Base-by-base conservation (phyloP, 35 echinoderm and acorn worm genomes). In the Heliocidaris tuberculata region DNA sequence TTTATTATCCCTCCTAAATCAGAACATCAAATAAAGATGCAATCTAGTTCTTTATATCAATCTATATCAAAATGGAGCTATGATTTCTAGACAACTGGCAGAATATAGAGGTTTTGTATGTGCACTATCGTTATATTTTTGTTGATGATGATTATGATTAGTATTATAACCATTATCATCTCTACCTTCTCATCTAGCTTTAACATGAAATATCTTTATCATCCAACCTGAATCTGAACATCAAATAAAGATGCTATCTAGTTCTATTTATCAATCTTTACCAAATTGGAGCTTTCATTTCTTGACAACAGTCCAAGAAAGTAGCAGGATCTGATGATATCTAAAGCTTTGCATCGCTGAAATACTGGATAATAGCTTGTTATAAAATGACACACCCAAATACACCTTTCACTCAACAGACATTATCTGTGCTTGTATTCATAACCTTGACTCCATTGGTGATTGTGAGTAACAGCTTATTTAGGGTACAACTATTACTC, bases 311-410 rank as follows among this genome's bases (percentile, higher is more conserved):
- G 65, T 78, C 65, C 65, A 78, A 78, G 65, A 78, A 78, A 78
- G 65, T 78, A 78, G 65, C 65, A 78, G 65, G 65, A 78, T n/a
- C 27, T 7, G 17, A 78, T 78, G 27, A 78, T 8, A 78, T 78
- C 65, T 78, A 27, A 78, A 78, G 65, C 65, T 78, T 24, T 78
- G 21, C 27, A 78, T 78, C 65, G 17, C 27, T 78, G 65, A 78
- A 78, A 78, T n/a, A 78, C 27, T 7, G 65, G 65, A 78, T 78
- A n/a, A 78, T 78, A 7, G 65, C 65, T 78, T 78, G 65, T n/a
- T n/a, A 78, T n/a, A 78, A 78, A 78, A 78, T 78, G 65, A 78
- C 65, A 78, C 65, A 78, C 65, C 65, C 65, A 78, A 27, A 78
- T 78, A 78, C 65, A 78, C 27, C 65, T 24, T n/a, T 78, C 65